These are phyloP conservation scores for Chydorus sphaericus DNA, from an alignment of 2,888 invertebrate species.

Conservation along the genomic window DNA sequence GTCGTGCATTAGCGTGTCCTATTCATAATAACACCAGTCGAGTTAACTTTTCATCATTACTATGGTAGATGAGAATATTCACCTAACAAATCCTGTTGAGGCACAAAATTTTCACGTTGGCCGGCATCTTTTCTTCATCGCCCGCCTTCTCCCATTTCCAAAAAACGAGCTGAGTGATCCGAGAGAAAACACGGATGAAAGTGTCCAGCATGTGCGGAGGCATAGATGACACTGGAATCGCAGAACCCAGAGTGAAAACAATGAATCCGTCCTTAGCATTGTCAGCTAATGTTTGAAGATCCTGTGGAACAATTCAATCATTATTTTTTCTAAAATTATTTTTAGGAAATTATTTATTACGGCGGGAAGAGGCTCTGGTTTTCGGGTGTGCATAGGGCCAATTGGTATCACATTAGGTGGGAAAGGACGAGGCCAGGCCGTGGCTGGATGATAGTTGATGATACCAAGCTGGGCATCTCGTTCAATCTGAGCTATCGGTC, in stretches of 20 bases:
- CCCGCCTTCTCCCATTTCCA: constrained; percentile 54
- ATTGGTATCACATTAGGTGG: neutral
- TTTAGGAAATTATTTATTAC: no score
- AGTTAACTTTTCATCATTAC: neutral
- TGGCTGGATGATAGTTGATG: neutral
- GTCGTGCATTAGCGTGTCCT: neutral
- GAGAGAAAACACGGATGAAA: constrained; percentile 41
- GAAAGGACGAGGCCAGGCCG: neutral
- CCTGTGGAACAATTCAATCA: constrained; percentile 19
- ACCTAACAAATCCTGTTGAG: constrained; percentile 48
- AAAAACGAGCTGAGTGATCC: constrained; percentile 44
- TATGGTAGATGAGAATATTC: neutral
- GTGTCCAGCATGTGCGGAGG: constrained; percentile 34
- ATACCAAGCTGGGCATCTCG: neutral
- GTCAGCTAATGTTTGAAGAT: constrained; percentile 46
- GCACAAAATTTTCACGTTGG: constrained; percentile 45
- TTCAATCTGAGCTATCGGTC: neutral
- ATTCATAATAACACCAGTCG: neutral
- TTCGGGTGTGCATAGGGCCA: neutral
- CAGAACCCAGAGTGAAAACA: constrained; percentile 74
- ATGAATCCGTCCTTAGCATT: constrained; percentile 52
- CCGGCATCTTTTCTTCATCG: constrained; percentile 30
- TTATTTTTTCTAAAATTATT: no score
- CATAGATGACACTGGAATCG: constrained; percentile 56
- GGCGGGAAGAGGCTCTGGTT: neutral